Conservation (phyloP, 2,888 invertebrate genomes). For the Anarsia innoxiella region DNA sequence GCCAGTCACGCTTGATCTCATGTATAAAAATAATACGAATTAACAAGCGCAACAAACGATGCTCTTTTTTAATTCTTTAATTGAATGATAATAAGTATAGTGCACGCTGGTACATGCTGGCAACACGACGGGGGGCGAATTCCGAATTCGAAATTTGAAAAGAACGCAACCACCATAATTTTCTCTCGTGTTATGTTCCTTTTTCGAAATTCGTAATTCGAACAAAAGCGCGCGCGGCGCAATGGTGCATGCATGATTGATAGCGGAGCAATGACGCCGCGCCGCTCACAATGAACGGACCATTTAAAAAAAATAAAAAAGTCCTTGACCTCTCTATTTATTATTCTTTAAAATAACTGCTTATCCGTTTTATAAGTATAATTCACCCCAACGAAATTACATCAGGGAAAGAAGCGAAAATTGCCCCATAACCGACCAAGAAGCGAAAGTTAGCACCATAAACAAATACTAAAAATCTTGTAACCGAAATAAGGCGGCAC, state of each 20-base stretch:
- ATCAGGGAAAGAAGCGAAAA: conserved; percentile 54
- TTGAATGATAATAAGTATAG: conserved; percentile 52
- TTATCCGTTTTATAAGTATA: conserved; percentile 32
- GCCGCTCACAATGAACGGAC: conserved; percentile 44
- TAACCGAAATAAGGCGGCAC: conserved; percentile 70
- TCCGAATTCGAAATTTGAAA: conserved; percentile 49
- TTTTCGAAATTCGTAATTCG: conserved; percentile 69
- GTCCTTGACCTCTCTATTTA: conserved; percentile 56
- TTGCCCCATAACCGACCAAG: conserved; percentile 47
- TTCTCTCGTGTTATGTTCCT: conserved; percentile 56
- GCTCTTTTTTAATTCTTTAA: conserved; percentile 53
- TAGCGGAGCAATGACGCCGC: conserved; percentile 61
- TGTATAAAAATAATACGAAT: neutral
- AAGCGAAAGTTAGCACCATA: conserved; percentile 57
- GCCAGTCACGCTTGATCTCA: conserved; percentile 3
- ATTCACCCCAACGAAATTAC: conserved; percentile 48
- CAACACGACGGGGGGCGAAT: conserved; percentile 46
- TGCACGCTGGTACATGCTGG: conserved; percentile 30
- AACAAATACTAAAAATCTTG: conserved; percentile 74
- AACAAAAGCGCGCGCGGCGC: conserved; percentile 68
- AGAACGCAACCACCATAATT: conserved; percentile 63
- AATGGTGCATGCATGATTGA: conserved; percentile 74
- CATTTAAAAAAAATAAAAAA: conserved; percentile 41
- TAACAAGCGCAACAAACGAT: conserved; percentile 23
- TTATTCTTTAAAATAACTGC: conserved; percentile 6